phyloP scores from a whole-genome alignment of 2,113 vertebrate genomes.

The Odontophorus gujanensis region DNA sequence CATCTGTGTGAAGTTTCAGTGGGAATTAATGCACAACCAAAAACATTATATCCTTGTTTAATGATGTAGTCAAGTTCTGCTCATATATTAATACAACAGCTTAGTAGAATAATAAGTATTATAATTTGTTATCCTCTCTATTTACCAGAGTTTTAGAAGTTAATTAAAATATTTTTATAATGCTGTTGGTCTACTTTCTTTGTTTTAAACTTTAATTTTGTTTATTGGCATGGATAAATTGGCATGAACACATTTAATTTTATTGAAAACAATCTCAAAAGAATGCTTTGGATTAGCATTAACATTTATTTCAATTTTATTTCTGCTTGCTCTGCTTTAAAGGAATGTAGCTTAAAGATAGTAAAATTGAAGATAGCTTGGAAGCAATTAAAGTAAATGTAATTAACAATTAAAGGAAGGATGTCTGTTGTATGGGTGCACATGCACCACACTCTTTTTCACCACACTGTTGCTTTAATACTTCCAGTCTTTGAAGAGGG shows the following conservation, averaged over 20 bases:
- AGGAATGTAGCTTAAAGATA: not conserved
- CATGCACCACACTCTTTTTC: not conserved
- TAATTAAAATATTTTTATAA: not conserved
- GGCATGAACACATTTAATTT: not conserved
- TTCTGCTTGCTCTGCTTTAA: not conserved
- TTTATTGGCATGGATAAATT: not conserved
- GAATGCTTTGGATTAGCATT: not conserved
- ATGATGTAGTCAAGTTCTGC: no score
- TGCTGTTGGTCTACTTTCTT: not conserved
- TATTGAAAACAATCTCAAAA: not conserved
- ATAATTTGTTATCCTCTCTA: not conserved
- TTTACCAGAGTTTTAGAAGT: not conserved
- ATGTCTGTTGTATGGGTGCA: accelerated
- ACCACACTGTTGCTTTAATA: not conserved
- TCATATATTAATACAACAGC: no score
- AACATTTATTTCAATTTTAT: not conserved
- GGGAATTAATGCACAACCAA: not conserved
- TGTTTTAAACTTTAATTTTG: not conserved
- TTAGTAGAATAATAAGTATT: not conserved
- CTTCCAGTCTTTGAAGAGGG: not conserved
- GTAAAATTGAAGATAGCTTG: not conserved
- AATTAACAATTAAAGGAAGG: not conserved
- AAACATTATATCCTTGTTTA: accelerated
- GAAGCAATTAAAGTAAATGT: not conserved
- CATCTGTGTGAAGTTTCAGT: not conserved